Evolutionary conservation across 2,888 invertebrate species (phyloP), one percentile per base, ranked within the genome.

Genomic region (Nemotelus nigrinus): DNA sequence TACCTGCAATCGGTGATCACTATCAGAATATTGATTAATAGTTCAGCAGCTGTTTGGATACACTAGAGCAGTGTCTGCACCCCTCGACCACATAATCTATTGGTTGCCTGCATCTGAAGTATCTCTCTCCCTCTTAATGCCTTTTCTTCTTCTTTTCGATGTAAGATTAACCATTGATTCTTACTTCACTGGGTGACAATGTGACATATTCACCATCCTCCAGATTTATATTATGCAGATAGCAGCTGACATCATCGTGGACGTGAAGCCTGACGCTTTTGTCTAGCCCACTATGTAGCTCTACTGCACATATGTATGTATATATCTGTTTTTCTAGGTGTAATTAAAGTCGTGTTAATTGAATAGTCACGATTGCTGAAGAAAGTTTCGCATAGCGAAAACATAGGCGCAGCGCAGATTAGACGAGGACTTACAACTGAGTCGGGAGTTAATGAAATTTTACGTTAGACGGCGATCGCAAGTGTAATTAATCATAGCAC

Each of bases 321-420:
- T 25, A 25, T 25, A 25, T 25, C 25, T 25, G 25, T 25, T 74
- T 48, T 60, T 74, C 45, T 74, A 43, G 63, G 74, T 63, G 74
- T 63, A 74, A 74, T 74, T 74, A 74, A 74, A 74, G 74, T 74
- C 74, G 74, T 74, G 74, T 74, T 74, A 74, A 74, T 74, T 74
- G 74, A 74, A 74, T 74, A 48, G 74, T 74, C 74, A 74, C 74
- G 74, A 74, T 60, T 41, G 6, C 45, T 3, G 63, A 74, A 74
- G 74, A 63, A 74, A 74, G 60, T 74, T 63, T 25, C 25, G 25
- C 41, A 60, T 74, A 8, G 45, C 25, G 25, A 47, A 57, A 57
- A 63, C 48, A 50, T 48, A 74, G 48, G 60, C 48, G 63, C 58
- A 39, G 57, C 25, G 45, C 39, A 74, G 48, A 48, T 63, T 39